Base-by-base conservation (phyloP, 92 coral and sea anemone genomes). In the Pocillopora meandrina region DNA sequence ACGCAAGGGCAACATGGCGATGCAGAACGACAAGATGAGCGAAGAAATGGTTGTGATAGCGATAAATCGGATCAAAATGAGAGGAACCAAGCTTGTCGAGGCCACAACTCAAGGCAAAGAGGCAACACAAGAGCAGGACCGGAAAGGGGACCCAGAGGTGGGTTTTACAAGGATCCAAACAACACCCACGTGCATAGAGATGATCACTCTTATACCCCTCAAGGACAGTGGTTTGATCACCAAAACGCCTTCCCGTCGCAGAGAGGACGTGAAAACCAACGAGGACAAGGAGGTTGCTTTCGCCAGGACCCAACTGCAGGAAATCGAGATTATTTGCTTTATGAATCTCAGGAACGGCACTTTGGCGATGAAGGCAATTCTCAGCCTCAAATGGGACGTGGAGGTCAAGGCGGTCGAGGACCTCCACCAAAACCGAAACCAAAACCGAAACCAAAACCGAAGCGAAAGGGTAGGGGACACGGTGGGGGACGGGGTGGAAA, bases 401-500 rank as follows among this genome's bases (percentile, higher is more conserved):
- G 83, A 5, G 34, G n/a, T 55, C 20, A 52, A 18, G 14, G 16
- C 56, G 58, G 56, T 15, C 76, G 55, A 23, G 75, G 84, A 3
- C 10, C 26, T 12, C 14, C 14, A 59, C 62, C 62, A 5, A 26
- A 26, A 26, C 31, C 31, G 1, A 3, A 35, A 1, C 74, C 62
- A 5, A 26, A 26, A 26, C 31, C 31, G 1, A 3, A 35, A 1
- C 74, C 56, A 15, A 70, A 36, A n/a, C 74, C 74, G 12, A 70
- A 70, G n/a, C n/a, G 55, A 13, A 70, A 36, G 74, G 18, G 35
- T 47, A 60, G 47, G 80, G 61, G 61, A 33, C 71, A 26, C 4
- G 68, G 77, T 8, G 58, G 77, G 21, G 71, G 83, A 72, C 21
- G 35, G 18, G 88, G 64, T 12, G 68, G 20, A 1, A 31, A 42